phyloP scores from a whole-genome alignment of 2,888 invertebrate genomes.

The Morpho achilles region DNA sequence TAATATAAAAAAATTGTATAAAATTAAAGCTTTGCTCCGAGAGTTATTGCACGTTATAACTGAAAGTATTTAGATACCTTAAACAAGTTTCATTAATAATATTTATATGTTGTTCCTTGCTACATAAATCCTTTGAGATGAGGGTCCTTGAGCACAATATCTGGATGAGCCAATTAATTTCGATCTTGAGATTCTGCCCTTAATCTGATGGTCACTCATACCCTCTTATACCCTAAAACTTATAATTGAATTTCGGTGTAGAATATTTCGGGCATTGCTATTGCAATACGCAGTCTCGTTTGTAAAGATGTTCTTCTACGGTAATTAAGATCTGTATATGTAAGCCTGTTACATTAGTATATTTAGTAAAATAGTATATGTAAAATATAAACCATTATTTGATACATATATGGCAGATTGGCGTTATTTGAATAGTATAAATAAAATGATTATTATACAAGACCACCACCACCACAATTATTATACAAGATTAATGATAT shows the following conservation, averaged over 20 bases:
- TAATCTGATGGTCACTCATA: conserved; percentile 73
- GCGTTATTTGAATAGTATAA: too few relatives aligned
- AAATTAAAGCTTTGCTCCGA: too few relatives aligned
- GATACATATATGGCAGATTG: too few relatives aligned
- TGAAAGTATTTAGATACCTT: conserved; percentile 8
- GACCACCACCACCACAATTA: too few relatives aligned
- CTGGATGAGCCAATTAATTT: conserved; percentile 73
- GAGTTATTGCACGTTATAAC: too few relatives aligned
- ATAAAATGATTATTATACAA: too few relatives aligned
- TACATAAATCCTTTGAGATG: conserved; percentile 65
- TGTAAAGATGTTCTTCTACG: conserved; percentile 21
- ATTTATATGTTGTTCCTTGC: conserved; percentile 38
- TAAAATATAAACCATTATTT: too few relatives aligned
- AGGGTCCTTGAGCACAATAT: conserved; percentile 63
- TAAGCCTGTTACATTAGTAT: too few relatives aligned
- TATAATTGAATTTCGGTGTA: conserved; percentile 60
- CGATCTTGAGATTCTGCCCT: conserved; percentile 56
- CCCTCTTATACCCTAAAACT: conserved; percentile 44
- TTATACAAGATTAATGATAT: too few relatives aligned
- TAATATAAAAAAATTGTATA: too few relatives aligned
- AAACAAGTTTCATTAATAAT: conserved; percentile 32
- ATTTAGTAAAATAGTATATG: too few relatives aligned
- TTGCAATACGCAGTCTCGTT: conserved; percentile 33
- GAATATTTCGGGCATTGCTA: conserved; percentile 52
- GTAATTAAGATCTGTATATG: not conserved